phyloP scores from a whole-genome alignment of 35 echinoderm and acorn worm genomes.

The Acanthaster planci region DNA sequence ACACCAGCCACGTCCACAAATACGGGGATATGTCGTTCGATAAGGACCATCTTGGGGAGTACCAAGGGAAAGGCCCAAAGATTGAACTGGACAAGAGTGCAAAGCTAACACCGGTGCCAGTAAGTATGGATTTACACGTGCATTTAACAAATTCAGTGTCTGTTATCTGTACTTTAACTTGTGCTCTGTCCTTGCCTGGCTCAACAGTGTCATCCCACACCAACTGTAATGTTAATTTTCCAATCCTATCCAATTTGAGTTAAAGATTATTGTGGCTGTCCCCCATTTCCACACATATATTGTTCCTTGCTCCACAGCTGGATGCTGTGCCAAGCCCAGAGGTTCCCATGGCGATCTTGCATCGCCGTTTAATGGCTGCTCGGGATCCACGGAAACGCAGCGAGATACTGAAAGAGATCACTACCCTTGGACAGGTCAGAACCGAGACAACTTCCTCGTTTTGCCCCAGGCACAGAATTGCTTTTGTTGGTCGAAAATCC shows the following conservation, averaged over 20 bases:
- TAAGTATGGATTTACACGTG: not conserved
- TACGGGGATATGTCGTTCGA: conserved; percentile 78
- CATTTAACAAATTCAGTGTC: too few species aligned
- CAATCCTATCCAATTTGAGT: too few species aligned
- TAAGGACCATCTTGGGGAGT: conserved; percentile 49
- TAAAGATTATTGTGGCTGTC: too few species aligned
- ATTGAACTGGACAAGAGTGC: not conserved
- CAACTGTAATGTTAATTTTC: too few species aligned
- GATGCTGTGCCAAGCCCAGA: conserved; percentile 6
- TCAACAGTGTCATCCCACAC: too few species aligned
- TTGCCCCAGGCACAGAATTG: too few species aligned
- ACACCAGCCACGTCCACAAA: conserved; percentile 76
- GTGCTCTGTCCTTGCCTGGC: too few species aligned
- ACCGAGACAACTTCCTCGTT: too few species aligned
- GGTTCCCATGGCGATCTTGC: conserved; percentile 25
- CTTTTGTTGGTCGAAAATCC: too few species aligned
- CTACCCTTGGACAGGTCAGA: conserved; percentile 9
- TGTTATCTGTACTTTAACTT: too few species aligned
- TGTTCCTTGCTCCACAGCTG: not conserved
- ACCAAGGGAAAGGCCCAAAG: conserved; percentile 44
- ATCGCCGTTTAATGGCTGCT: conserved; percentile 10
- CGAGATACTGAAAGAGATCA: not conserved
- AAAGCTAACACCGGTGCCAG: not conserved
- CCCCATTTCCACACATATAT: not conserved
- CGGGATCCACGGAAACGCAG: not conserved